Evolutionary conservation across 2,888 invertebrate species (phyloP).

Genomic region (Meloe dianella): DNA sequence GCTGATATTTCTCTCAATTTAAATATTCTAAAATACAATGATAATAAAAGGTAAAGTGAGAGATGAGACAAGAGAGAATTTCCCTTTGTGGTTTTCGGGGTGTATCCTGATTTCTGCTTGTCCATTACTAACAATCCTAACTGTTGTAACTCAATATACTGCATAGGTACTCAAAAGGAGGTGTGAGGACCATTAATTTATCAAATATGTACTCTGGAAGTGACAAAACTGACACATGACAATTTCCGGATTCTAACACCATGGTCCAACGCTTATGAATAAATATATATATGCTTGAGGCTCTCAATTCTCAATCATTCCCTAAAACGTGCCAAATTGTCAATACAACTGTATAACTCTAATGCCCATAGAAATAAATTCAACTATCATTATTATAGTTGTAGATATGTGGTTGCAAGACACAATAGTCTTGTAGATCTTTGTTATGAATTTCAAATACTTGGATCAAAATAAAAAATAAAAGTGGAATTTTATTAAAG

Average conservation of each 20-base stretch:
- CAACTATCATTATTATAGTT: too few species aligned
- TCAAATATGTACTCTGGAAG: conserved; percentile 49
- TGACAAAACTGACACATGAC: conserved; percentile 52
- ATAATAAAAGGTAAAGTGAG: background rate
- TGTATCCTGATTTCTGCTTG: background rate
- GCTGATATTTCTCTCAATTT: background rate
- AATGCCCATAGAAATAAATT: background rate
- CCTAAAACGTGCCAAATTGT: conserved; percentile 42
- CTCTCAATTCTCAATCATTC: conserved; percentile 50
- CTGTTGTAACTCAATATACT: background rate
- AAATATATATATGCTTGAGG: conserved; percentile 46
- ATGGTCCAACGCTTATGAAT: conserved; percentile 38
- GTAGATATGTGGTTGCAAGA: too few species aligned
- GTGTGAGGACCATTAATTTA: conserved; percentile 43
- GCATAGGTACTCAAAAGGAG: conserved; percentile 22
- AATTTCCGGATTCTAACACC: conserved; percentile 48
- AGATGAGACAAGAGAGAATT: background rate
- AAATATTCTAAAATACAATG: background rate
- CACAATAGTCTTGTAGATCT: too few species aligned
- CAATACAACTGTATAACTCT: conserved; percentile 26
- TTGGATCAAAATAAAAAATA: too few species aligned
- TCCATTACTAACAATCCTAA: too few species aligned
- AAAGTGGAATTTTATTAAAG: too few species aligned
- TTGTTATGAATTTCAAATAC: too few species aligned
- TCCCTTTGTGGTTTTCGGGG: background rate